These are phyloP conservation scores for Rousettus leschenaultii DNA, from an alignment of 2,113 vertebrate species.

Conservation along the genomic window DNA sequence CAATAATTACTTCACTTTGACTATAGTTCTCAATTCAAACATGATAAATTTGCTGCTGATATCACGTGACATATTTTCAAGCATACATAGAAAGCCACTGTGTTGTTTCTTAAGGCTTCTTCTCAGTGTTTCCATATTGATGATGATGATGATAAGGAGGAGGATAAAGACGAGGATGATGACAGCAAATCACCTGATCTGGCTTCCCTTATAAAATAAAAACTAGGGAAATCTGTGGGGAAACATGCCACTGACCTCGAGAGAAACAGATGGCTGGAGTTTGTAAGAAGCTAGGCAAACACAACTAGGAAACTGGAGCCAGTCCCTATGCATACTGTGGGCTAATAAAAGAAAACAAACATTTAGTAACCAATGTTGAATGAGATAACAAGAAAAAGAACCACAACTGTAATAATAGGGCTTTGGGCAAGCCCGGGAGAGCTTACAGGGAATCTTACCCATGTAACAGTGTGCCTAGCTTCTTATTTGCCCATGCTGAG, in stretches of 20 bases:
- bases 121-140: background rate
- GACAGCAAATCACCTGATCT: background rate
- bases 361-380: constrained; percentile 34
- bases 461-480: too few species aligned
- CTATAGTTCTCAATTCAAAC: background rate
- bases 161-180: background rate
- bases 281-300: constrained; percentile 51
- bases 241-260: background rate
- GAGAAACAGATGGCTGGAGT: constrained; percentile 62
- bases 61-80: background rate
- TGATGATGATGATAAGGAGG: background rate
- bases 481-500: background rate
- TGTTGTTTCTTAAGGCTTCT: background rate
- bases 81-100: background rate
- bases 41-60: background rate
- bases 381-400: constrained; percentile 42
- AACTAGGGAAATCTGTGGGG: background rate
- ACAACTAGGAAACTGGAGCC: background rate
- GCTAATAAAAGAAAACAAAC: constrained; percentile 73
- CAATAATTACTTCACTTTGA: background rate
- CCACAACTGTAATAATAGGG: background rate
- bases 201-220: constrained; percentile 15
- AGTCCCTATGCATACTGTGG: constrained; percentile 5
- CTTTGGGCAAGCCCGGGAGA: background rate
- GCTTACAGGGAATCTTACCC: background rate